Evolutionary conservation across 2,113 vertebrate species (phyloP).

Genomic region (Thomomys bottae): DNA sequence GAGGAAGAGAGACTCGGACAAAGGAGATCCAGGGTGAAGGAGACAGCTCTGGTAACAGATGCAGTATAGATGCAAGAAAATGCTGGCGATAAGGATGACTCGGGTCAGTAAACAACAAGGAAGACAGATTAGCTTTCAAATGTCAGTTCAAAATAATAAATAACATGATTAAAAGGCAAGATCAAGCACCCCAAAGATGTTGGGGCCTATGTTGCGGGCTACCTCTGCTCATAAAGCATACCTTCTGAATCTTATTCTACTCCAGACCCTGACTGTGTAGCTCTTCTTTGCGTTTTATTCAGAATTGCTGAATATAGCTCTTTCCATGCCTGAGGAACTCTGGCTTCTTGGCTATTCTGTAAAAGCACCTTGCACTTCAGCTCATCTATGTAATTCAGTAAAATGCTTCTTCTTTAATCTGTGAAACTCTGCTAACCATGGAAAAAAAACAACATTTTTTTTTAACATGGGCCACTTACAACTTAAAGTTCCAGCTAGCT

Average conservation of each 20-base stretch:
- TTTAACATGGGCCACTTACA: not conserved
- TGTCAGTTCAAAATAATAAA: not conserved
- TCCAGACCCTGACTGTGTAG: not conserved
- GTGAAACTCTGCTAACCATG: not conserved
- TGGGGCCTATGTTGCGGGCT: not conserved
- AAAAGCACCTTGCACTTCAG: not conserved
- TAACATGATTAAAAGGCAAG: not conserved
- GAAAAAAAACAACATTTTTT: not conserved
- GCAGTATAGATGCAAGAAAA: not conserved
- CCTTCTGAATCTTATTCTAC: not conserved
- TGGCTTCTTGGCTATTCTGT: conserved; percentile 18
- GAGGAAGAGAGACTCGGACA: not conserved
- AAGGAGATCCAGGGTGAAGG: not conserved
- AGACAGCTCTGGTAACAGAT: not conserved
- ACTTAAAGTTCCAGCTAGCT: not conserved
- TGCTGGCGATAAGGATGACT: not conserved
- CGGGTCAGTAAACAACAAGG: not conserved
- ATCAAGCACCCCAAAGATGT: not conserved
- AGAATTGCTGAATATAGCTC: conserved; percentile 40
- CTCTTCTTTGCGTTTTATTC: conserved; percentile 1
- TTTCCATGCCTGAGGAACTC: not conserved
- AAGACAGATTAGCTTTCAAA: not conserved
- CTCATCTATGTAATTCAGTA: not conserved
- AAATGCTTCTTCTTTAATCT: conserved; percentile 27
- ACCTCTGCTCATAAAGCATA: not conserved